Evolutionary conservation across 2,888 invertebrate genomes (phyloP).

Genomic region (Heliconius ethilla): DNA sequence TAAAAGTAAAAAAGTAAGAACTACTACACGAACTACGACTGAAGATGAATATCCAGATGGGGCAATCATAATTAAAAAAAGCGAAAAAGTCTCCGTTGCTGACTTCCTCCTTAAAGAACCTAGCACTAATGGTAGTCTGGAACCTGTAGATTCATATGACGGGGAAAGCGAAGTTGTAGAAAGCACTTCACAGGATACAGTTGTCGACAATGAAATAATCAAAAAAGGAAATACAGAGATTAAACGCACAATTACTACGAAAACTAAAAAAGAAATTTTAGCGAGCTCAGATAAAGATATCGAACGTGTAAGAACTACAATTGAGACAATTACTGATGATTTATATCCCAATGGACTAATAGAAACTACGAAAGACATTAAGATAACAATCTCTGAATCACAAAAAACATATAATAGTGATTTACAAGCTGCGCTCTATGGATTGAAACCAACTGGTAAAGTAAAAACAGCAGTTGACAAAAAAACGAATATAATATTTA

Average conservation of each 20-base stretch:
- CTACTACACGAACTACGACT: constrained; percentile 54
- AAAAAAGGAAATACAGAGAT: constrained; percentile 63
- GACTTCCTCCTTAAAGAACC: constrained; percentile 61
- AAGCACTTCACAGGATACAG: constrained; percentile 69
- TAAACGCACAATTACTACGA: constrained; percentile 72
- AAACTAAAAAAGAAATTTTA: constrained; percentile 74
- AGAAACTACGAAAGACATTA: constrained; percentile 79
- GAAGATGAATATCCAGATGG: constrained; percentile 75
- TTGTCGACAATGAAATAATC: constrained; percentile 68
- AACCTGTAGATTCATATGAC: constrained; percentile 56
- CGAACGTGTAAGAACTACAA: constrained; percentile 82
- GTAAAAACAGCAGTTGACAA: constrained; percentile 73
- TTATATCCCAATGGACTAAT: constrained; percentile 80
- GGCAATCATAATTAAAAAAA: constrained; percentile 69
- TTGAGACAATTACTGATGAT: constrained; percentile 77
- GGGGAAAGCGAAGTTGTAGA: constrained; percentile 69
- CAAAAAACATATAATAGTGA: constrained; percentile 75
- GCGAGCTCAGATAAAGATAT: constrained; percentile 77
- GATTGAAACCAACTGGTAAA: constrained; percentile 70
- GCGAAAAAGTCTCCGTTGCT: constrained; percentile 71
- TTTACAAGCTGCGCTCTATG: constrained; percentile 74
- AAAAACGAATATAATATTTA: constrained; percentile 72
- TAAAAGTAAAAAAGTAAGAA: constrained; percentile 67
- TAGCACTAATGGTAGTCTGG: constrained; percentile 48
- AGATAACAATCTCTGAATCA: constrained; percentile 78